Evolutionary conservation across 2,113 vertebrate genomes (phyloP).

Genomic region (Etia nguti): DNA sequence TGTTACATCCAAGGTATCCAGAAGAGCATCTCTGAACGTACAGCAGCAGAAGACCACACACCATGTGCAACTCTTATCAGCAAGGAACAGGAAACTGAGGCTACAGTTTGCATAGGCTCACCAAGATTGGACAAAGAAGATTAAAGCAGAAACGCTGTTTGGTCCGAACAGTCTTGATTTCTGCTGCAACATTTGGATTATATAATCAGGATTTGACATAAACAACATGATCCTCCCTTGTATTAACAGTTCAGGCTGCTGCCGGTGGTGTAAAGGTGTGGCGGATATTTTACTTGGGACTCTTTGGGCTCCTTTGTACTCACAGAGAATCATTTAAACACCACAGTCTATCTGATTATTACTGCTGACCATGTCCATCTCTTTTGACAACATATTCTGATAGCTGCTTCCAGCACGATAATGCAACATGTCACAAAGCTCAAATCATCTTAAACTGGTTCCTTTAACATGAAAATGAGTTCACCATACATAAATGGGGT

Average conservation of each 20-base stretch:
- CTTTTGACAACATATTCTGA: background rate
- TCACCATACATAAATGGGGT: background rate
- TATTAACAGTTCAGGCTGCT: too few species aligned
- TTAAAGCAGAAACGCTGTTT: rapidly evolving
- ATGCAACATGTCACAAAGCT: background rate
- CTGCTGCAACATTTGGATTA: background rate
- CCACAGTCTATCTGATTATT: background rate
- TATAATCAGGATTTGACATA: too few species aligned
- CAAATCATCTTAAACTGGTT: background rate
- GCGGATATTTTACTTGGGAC: background rate
- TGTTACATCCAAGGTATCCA: background rate
- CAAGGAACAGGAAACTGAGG: background rate
- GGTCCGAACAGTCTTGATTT: background rate
- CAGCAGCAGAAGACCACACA: background rate
- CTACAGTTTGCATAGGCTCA: rapidly evolving
- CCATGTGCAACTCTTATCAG: background rate
- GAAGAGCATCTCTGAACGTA: background rate
- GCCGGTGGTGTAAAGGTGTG: background rate
- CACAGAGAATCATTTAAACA: rapidly evolving
- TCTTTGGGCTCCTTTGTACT: background rate
- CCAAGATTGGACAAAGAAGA: background rate
- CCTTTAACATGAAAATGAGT: background rate
- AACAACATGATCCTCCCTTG: too few species aligned
- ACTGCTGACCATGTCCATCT: background rate
- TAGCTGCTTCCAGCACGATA: background rate